A percentile compares a stretch with the other conserved stretches of the same genome.
phyloP scores from a whole-genome alignment of 1,140 invertebrate genomes.

The Ceratosolen solmsi region DNA sequence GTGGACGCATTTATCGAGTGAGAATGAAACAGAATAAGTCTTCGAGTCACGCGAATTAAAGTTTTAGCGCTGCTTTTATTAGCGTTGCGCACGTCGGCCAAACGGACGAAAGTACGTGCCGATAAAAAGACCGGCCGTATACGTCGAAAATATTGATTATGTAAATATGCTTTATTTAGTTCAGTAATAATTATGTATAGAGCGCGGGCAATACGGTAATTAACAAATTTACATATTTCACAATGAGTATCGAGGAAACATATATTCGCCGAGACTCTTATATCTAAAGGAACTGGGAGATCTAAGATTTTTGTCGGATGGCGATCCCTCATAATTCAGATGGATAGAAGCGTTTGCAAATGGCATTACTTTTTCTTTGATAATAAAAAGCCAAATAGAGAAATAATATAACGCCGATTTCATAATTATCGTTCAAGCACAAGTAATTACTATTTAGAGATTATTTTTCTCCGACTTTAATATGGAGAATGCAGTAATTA shows the following conservation, averaged over 20 bases:
- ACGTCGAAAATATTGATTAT: constrained; percentile 20
- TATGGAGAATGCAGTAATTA: too few species aligned
- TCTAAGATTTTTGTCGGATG: background rate
- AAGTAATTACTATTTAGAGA: too few species aligned
- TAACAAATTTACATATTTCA: constrained; percentile 21
- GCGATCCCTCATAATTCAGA: too few species aligned
- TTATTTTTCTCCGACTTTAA: too few species aligned
- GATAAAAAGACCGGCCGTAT: constrained; percentile 4
- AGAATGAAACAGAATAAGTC: constrained; percentile 4
- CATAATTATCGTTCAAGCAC: too few species aligned
- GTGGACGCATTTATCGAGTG: background rate
- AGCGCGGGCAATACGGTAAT: background rate
- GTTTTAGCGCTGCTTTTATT: constrained; percentile 24
- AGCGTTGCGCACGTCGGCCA: background rate
- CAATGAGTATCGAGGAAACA: constrained; percentile 8
- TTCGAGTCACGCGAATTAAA: constrained; percentile 38
- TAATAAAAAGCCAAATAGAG: too few species aligned
- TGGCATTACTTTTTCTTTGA: too few species aligned
- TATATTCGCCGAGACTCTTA: background rate
- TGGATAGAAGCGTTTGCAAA: too few species aligned
- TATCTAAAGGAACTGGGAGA: background rate
- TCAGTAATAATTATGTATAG: constrained; percentile 14
- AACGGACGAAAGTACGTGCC: constrained; percentile 8
- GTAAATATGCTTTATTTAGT: constrained; percentile 19
- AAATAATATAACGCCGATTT: too few species aligned